Evolutionary conservation across 2,888 invertebrate genomes (phyloP).

Genomic region (Oeneis ivallda): DNA sequence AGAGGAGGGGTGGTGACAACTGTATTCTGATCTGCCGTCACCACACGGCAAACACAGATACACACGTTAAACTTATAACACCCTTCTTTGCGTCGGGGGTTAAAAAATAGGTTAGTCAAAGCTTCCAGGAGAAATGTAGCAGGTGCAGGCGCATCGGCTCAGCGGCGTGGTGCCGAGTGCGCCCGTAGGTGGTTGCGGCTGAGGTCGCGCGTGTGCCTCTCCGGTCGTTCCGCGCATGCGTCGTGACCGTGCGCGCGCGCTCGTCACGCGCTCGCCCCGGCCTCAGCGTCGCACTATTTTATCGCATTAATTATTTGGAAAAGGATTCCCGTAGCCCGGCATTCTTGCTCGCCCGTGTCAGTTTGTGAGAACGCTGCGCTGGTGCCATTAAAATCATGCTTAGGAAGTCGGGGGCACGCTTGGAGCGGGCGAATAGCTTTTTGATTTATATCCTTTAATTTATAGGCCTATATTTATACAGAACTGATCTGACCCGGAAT

Average conservation of each 20-base stretch:
- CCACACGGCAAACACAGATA: no score
- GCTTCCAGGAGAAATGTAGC: slow-evolving; percentile 39
- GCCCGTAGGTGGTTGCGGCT: slow-evolving; percentile 33
- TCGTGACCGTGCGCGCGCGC: slow-evolving; percentile 78
- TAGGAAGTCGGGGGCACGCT: slow-evolving; percentile 13
- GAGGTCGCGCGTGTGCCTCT: slow-evolving; percentile 72
- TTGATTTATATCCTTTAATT: slow-evolving; percentile 18
- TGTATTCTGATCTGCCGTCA: no score
- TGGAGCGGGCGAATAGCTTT: background rate
- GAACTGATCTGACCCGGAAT: background rate
- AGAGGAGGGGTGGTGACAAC: no score
- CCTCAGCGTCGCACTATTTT: slow-evolving; percentile 75
- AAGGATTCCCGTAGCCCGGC: slow-evolving; percentile 71
- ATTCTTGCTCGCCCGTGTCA: slow-evolving; percentile 62
- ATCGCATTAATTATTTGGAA: slow-evolving; percentile 81
- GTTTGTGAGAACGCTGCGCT: slow-evolving; percentile 59
- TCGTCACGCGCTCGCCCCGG: slow-evolving; percentile 71
- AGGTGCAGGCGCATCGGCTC: slow-evolving; percentile 29
- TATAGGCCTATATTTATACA: slow-evolving; percentile 1
- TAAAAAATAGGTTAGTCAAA: no score
- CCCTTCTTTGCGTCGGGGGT: no score
- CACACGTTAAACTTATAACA: no score
- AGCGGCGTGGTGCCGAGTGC: slow-evolving; percentile 21
- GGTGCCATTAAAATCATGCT: slow-evolving; percentile 25
- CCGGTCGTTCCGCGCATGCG: slow-evolving; percentile 70